Evolutionary conservation across 2,797 vertebrate species (phyloP).

Genomic region (Rhinogobio ventralis): DNA sequence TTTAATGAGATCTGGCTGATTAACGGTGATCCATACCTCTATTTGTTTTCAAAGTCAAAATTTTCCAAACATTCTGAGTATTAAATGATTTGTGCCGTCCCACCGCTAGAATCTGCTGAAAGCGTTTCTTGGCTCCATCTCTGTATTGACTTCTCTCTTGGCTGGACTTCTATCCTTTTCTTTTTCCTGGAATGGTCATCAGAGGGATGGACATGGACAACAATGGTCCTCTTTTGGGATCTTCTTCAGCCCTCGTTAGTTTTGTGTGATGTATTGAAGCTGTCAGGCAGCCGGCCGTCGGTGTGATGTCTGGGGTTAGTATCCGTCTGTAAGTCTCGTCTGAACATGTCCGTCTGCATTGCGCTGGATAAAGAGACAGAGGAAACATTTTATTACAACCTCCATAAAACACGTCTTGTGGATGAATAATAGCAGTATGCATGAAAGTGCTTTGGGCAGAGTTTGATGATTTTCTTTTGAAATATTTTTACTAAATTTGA

Average conservation of each 20-base stretch:
- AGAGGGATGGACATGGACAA: background rate
- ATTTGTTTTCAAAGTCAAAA: background rate
- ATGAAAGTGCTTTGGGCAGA: background rate
- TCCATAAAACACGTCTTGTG: background rate
- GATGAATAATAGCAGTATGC: background rate
- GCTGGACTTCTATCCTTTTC: background rate
- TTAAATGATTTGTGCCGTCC: background rate
- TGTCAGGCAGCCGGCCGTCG: background rate
- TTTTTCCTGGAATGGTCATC: conserved; percentile 23
- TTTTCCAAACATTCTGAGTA: background rate
- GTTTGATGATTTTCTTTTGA: background rate
- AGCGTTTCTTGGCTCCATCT: background rate
- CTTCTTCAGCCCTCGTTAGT: conserved; percentile 1
- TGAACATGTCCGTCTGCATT: conserved; percentile 9
- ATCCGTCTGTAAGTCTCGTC: conserved; percentile 20
- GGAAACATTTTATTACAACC: conserved; percentile 9
- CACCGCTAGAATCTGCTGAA: background rate
- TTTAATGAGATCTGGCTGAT: background rate
- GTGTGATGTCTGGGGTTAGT: conserved; percentile 5
- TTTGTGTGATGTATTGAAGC: conserved; percentile 12
- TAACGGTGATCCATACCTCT: background rate
- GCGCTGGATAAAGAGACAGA: background rate
- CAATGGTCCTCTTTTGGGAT: conserved; percentile 2
- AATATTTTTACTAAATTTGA: background rate
- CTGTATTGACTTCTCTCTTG: conserved; percentile 12